Percentiles rank a stretch among this genome's conserved stretches.
Evolutionary conservation across 1,140 invertebrate species (phyloP).

Genomic region (Platyscapa corneri): DNA sequence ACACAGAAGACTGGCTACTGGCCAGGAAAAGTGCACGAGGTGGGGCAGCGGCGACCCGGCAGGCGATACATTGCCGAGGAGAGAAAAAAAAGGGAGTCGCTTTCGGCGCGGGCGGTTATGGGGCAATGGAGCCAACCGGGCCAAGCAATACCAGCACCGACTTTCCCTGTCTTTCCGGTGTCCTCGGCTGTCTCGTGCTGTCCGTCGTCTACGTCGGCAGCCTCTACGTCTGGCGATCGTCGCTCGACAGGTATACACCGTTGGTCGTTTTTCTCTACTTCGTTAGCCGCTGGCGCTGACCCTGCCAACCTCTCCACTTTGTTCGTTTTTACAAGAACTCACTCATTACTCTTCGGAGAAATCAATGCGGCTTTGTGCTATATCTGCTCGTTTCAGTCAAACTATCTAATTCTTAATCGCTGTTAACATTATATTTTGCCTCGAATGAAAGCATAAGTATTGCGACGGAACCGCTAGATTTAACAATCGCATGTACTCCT

Average conservation of each 20-base stretch:
- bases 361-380: neutral
- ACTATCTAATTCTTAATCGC: too few relatives aligned
- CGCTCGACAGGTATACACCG: conserved; percentile 79
- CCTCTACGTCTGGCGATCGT: conserved; percentile 87
- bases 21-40: conserved; percentile 5
- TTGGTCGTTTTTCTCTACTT: neutral
- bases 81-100: neutral
- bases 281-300: neutral
- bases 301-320: too few relatives aligned
- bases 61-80: neutral
- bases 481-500: neutral
- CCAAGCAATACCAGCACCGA: conserved; percentile 57
- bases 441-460: too few relatives aligned
- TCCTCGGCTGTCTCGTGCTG: conserved; percentile 81
- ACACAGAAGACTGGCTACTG: neutral
- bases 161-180: conserved; percentile 66
- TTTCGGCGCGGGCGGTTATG: conserved; percentile 55
- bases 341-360: neutral
- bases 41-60: too few relatives aligned
- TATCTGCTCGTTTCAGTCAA: neutral
- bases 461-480: too few relatives aligned
- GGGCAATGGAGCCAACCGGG: conserved; percentile 67
- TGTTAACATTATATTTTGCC: too few relatives aligned
- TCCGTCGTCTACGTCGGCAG: conserved; percentile 87
- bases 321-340: too few relatives aligned